phyloP scores from a whole-genome alignment of 2,888 invertebrate species.

The Catocala sponsa region DNA sequence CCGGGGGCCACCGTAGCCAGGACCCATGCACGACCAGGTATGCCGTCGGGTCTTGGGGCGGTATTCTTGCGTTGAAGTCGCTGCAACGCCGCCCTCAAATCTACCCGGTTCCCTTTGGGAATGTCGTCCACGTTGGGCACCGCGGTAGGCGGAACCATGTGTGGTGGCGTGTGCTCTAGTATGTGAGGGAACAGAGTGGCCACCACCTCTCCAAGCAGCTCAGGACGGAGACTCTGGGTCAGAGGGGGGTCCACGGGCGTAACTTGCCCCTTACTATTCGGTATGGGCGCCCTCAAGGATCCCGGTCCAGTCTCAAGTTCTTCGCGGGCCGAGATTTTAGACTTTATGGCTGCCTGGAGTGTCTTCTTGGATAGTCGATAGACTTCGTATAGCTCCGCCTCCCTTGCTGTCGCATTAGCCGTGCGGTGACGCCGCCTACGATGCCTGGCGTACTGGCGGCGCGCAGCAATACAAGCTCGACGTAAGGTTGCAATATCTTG shows the following conservation, averaged over 20 bases:
- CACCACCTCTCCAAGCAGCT: constrained; percentile 13
- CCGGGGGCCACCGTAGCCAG: too few species aligned
- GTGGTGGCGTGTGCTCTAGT: background rate
- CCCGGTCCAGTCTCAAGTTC: constrained; percentile 5
- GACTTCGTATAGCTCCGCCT: too few species aligned
- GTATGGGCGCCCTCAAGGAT: constrained; percentile 8
- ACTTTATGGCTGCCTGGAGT: background rate
- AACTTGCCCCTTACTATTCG: constrained; percentile 15
- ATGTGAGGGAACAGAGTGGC: constrained; percentile 13
- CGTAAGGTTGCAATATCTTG: too few species aligned
- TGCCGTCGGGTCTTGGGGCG: too few species aligned
- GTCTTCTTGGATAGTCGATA: too few species aligned
- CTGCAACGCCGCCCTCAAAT: background rate
- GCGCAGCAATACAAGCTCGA: too few species aligned
- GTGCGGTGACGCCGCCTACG: too few species aligned
- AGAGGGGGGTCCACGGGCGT: constrained; percentile 6
- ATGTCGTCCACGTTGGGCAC: background rate
- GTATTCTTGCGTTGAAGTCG: too few species aligned
- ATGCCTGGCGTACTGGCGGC: too few species aligned
- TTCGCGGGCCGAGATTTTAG: constrained; percentile 10
- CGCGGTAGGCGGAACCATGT: background rate
- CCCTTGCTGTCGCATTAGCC: too few species aligned
- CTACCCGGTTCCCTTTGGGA: background rate
- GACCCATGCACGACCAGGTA: too few species aligned
- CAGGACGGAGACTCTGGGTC: constrained; percentile 14